Conservation (phyloP, 2,113 vertebrate genomes). For the Mellivora capensis region DNA sequence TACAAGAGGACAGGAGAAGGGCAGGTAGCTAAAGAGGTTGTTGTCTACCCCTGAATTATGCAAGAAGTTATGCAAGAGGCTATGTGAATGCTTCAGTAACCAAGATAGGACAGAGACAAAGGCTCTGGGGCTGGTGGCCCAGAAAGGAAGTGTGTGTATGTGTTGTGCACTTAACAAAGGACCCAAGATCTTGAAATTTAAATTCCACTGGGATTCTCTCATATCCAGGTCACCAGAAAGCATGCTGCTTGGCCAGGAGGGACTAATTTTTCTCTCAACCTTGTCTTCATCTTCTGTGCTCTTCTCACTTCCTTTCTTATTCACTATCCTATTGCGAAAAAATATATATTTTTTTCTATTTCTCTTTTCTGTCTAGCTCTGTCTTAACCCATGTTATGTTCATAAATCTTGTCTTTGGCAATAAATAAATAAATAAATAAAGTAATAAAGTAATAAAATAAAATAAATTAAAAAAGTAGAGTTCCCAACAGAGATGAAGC, state of each 20-base stretch:
- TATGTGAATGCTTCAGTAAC: not conserved
- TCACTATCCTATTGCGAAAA: not conserved
- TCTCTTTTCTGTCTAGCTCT: not conserved
- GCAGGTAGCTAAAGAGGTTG: too few species aligned
- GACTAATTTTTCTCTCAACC: not conserved
- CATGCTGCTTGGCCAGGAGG: not conserved
- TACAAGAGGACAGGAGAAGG: accelerated
- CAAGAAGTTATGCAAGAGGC: not conserved
- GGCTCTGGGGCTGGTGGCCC: not conserved
- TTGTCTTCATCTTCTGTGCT: not conserved
- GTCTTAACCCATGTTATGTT: not conserved
- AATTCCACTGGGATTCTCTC: not conserved
- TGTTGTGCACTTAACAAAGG: not conserved
- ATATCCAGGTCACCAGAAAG: not conserved
- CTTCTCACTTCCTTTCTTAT: not conserved
- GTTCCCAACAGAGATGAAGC: not conserved
- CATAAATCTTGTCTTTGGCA: not conserved
- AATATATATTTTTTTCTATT: not conserved
- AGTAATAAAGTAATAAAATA: not conserved
- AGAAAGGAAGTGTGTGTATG: not conserved
- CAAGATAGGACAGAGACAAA: not conserved
- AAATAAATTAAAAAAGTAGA: not conserved
- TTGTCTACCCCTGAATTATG: not conserved
- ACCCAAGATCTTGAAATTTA: not conserved
- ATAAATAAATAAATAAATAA: too few species aligned